These are phyloP conservation scores for Brachynemurus nebulosus DNA, from an alignment of 2,888 invertebrate species.

Conservation along the genomic window DNA sequence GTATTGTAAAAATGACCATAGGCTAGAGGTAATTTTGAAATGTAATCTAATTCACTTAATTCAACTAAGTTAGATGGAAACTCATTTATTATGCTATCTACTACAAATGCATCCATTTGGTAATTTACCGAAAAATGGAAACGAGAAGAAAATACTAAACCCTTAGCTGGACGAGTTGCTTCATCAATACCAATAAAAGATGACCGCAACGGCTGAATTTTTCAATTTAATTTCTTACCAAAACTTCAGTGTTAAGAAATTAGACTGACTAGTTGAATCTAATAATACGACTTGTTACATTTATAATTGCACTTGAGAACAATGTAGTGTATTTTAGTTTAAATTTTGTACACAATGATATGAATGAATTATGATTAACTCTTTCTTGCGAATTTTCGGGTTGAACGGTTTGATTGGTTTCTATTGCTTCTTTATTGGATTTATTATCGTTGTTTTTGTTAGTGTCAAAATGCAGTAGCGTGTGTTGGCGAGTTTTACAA, in stretches of 20 bases:
- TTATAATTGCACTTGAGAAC: neutral
- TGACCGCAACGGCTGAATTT: neutral
- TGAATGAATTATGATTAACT: too few relatives aligned
- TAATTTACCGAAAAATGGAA: neutral
- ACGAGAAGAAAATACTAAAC: neutral
- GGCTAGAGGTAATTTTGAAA: neutral
- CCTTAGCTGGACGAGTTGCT: neutral
- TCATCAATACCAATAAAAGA: neutral
- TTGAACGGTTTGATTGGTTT: too few relatives aligned
- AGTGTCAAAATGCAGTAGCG: too few relatives aligned
- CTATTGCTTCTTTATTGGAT: too few relatives aligned
- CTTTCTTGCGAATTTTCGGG: too few relatives aligned
- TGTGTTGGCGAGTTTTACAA: too few relatives aligned
- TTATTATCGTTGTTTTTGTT: too few relatives aligned
- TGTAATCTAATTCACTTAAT: neutral
- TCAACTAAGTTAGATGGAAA: neutral
- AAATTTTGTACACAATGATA: too few relatives aligned
- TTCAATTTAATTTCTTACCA: neutral
- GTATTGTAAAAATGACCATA: neutral
- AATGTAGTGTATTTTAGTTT: neutral
- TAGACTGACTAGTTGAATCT: neutral
- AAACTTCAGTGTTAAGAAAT: conserved; percentile 2
- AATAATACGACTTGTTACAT: neutral
- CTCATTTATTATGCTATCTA: neutral
- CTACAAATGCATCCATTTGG: neutral